Evolutionary conservation across 1,140 invertebrate genomes (phyloP).

Genomic region (Drosophila simulans): DNA sequence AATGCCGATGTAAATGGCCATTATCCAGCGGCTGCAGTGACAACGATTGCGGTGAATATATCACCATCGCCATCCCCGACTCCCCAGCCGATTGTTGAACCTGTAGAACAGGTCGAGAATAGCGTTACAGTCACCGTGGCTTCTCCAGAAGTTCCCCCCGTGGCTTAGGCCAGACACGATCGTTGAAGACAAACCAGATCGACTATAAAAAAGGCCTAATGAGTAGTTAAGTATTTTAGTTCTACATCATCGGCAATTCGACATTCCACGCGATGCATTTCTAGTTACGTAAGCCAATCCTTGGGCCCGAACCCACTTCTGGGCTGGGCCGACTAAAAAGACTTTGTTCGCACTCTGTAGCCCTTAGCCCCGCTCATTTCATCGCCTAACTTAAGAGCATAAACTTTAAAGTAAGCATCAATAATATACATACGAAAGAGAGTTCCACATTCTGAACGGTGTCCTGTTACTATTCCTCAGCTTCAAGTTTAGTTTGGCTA

Average conservation of each 20-base stretch:
- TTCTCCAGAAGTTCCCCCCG: slow-evolving; percentile 59
- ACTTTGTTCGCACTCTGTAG: slow-evolving; percentile 10
- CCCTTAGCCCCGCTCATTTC: not conserved
- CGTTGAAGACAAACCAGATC: slow-evolving; percentile 29
- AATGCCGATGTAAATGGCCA: slow-evolving; percentile 62
- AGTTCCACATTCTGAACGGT: slow-evolving; percentile 9
- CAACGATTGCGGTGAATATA: slow-evolving; percentile 72
- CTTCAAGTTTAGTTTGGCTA: slow-evolving; percentile 1
- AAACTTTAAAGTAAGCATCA: slow-evolving; percentile 20
- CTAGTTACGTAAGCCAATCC: slow-evolving; percentile 45
- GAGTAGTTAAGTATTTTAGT: slow-evolving; percentile 60
- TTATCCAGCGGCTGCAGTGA: slow-evolving; percentile 64
- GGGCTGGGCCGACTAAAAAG: slow-evolving; percentile 4
- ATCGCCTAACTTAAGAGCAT: slow-evolving; percentile 23
- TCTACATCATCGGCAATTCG: slow-evolving; percentile 41
- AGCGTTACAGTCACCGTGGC: slow-evolving; percentile 69
- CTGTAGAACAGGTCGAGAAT: slow-evolving; percentile 82
- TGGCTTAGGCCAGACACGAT: slow-evolving; percentile 59
- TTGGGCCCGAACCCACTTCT: not conserved
- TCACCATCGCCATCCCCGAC: slow-evolving; percentile 39
- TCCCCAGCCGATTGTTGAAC: slow-evolving; percentile 61
- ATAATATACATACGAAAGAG: slow-evolving; percentile 13
- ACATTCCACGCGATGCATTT: slow-evolving; percentile 54
- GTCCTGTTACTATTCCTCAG: slow-evolving; percentile 7
- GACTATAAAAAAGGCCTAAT: slow-evolving; percentile 53